Evolutionary conservation across 2,888 invertebrate genomes (phyloP), one percentile per base, ranked within the genome.

Genomic region (Apotomis betuletana): DNA sequence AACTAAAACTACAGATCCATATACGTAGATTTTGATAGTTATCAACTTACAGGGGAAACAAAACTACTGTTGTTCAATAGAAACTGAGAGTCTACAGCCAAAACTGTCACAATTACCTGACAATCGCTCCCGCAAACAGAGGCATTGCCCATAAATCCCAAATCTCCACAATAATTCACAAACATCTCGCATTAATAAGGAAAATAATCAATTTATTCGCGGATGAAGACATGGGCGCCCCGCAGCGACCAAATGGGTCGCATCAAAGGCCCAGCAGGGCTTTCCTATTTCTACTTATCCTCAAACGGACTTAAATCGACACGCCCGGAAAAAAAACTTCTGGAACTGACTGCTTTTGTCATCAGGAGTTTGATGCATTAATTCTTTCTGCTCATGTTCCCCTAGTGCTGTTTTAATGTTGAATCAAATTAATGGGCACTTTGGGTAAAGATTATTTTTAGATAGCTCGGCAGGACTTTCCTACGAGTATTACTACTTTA

Each of bases 191-290:
- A 71, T 71, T 71, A 71, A 71, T 71, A 71, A 71, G 67, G 71
- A 49, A 71, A 71, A 69, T 63, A 69, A 71, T 71, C 71, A 67
- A 71, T 70, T 70, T 70, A 54, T 61, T 57, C 41, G 10, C 13
- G 62, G 83, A 92, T 92, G 86, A 89, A 92, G 92, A 92, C 87
- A 87, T 91, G 76, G 88, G 77, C 88, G 38, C 84, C 92, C 91
- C 86, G 86, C 81, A 73, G 90, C 57, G 77, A 75, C 67, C 75
- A 79, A 80, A 85, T 60, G 85, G 84, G 81, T 77, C 81, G 82
- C 78, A 78, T 88, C 85, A 87, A 85, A 85, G 83, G 77, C 89
- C 36, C 91, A 87, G 90, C 90, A 77, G 89, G 91, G 74, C 57
- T 64, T 71, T 76, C 59, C 62, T 55, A 55, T 57, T 57, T 27